Conservation (phyloP, 2,113 vertebrate genomes). For the Neolamprologus brichardi region DNA sequence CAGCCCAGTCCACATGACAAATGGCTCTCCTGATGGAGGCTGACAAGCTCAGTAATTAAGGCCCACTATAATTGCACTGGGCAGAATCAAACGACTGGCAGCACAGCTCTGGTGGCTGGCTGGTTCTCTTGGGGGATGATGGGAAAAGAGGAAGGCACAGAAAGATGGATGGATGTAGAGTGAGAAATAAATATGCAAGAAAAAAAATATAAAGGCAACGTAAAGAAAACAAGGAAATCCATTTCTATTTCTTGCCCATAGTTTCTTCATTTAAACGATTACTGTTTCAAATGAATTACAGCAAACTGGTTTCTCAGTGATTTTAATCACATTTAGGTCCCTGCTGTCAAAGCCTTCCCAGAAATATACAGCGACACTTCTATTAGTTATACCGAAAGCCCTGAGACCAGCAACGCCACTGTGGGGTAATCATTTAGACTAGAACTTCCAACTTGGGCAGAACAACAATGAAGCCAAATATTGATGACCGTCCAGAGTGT, state of each 20-base stretch:
- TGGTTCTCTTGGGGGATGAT: constrained; percentile 22
- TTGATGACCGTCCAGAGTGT: neutral
- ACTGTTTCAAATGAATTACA: neutral
- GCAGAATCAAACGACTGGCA: constrained; percentile 47
- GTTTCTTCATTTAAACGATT: neutral
- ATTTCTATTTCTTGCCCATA: neutral
- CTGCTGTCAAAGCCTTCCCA: neutral
- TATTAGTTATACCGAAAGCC: neutral
- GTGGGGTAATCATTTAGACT: neutral
- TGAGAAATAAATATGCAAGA: constrained; percentile 6
- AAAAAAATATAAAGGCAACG: neutral
- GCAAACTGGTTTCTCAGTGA: neutral
- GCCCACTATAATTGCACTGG: constrained; percentile 65
- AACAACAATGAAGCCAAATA: neutral
- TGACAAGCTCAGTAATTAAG: constrained; percentile 71
- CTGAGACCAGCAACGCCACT: neutral
- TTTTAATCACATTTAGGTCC: neutral
- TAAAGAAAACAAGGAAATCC: neutral
- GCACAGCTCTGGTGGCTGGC: constrained; percentile 34
- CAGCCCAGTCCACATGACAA: constrained; percentile 51
- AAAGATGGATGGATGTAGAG: constrained; percentile 1
- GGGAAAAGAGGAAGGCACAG: neutral
- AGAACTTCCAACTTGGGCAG: neutral
- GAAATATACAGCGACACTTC: constrained; percentile 1
- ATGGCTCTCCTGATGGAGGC: constrained; percentile 60